phyloP scores from a whole-genome alignment of 2,113 vertebrate species.

The Rhineura floridana region DNA sequence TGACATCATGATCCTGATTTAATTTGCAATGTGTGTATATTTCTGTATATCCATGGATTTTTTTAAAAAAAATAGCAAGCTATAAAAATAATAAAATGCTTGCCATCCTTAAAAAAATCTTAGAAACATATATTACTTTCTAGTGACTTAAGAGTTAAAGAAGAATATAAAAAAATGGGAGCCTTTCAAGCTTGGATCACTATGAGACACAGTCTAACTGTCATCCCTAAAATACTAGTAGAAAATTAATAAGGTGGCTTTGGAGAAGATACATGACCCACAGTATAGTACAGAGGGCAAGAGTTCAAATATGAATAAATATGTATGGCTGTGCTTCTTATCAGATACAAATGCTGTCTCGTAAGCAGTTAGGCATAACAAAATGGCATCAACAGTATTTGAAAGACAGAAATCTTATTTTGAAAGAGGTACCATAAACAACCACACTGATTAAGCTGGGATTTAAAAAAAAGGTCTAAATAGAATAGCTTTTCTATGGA shows the following conservation, averaged over 20 bases:
- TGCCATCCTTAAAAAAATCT: fast-evolving
- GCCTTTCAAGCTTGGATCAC: slow-evolving; percentile 54
- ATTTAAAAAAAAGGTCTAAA: slow-evolving; percentile 43
- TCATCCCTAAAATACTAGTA: slow-evolving; percentile 60
- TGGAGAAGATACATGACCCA: slow-evolving; percentile 71
- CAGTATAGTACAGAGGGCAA: slow-evolving; percentile 70
- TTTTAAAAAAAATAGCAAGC: slow-evolving; percentile 55
- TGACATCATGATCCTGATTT: not conserved
- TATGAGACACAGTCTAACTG: slow-evolving; percentile 48
- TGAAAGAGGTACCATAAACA: slow-evolving; percentile 61
- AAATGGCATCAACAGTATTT: slow-evolving; percentile 70
- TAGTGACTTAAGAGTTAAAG: slow-evolving; percentile 63
- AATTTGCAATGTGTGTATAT: not conserved
- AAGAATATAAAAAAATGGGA: slow-evolving; percentile 60
- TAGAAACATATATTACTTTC: slow-evolving; percentile 3
- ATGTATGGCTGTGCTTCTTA: slow-evolving; percentile 73
- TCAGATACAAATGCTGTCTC: slow-evolving; percentile 73
- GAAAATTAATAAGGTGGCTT: slow-evolving; percentile 74
- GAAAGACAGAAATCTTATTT: slow-evolving; percentile 43
- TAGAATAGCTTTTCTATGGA: slow-evolving; percentile 22
- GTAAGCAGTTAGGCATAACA: slow-evolving; percentile 69
- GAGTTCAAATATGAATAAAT: slow-evolving; percentile 77
- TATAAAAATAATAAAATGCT: slow-evolving; percentile 45
- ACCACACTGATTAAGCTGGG: slow-evolving; percentile 61
- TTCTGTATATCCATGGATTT: slow-evolving; percentile 29